These are phyloP conservation scores for Tricholaema leucomelas DNA, from an alignment of 2,113 vertebrate genomes.

Conservation along the genomic window DNA sequence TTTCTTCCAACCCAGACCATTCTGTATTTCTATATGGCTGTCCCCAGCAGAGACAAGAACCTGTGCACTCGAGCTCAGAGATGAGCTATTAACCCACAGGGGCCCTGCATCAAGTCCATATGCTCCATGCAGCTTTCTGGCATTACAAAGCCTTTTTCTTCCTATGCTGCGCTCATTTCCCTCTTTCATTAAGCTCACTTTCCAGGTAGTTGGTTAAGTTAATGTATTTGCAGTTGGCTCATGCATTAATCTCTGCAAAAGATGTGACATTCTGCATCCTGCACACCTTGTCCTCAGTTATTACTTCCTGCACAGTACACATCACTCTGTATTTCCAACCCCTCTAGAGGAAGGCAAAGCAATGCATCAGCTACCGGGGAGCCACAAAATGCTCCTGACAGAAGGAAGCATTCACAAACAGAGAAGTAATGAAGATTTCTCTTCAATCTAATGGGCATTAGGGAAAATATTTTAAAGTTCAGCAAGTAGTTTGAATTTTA, in stretches of 20 bases:
- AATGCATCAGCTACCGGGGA: neutral
- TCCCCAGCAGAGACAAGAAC: neutral
- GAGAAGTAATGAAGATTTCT: constrained; percentile 53
- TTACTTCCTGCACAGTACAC: neutral
- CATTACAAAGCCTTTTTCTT: neutral
- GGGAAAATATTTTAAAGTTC: constrained; percentile 37
- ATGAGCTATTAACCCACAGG: neutral
- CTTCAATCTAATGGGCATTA: constrained; percentile 32
- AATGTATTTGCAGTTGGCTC: constrained; percentile 52
- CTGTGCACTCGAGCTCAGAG: neutral
- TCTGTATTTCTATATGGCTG: neutral
- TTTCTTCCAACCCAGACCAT: too few relatives aligned
- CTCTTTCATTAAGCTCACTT: constrained; percentile 52
- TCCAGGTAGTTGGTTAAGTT: constrained; percentile 42
- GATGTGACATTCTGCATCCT: constrained; percentile 15
- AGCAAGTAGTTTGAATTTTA: constrained; percentile 53
- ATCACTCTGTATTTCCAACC: neutral
- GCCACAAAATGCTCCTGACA: constrained; percentile 27
- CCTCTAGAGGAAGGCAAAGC: constrained; percentile 24
- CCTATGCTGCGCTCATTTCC: neutral
- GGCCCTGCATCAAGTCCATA: neutral
- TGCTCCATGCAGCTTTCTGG: neutral
- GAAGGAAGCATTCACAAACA: constrained; percentile 13
- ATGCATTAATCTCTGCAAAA: constrained; percentile 54
- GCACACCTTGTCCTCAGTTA: constrained; percentile 41